Conservation (phyloP, 1,140 invertebrate genomes). For the Lamellibrachia luymesi region DNA sequence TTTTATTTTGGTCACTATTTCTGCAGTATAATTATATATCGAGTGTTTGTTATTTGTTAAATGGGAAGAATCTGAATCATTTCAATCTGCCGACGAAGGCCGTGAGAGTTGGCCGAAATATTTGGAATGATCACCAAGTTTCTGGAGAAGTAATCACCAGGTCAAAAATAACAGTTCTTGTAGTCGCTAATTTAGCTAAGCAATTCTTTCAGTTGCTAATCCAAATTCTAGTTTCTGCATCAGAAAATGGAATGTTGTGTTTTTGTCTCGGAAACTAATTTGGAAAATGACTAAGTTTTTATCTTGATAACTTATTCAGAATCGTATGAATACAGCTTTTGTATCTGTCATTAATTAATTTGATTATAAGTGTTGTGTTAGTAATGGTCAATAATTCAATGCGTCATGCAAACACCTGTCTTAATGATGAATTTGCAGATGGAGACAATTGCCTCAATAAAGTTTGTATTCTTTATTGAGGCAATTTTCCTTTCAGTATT, state of each 20-base stretch:
- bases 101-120: neutral
- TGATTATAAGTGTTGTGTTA: neutral
- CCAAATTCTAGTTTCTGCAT: neutral
- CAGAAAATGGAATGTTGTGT: neutral
- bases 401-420: neutral
- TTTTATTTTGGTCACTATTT: neutral
- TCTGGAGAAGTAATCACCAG: too few relatives aligned
- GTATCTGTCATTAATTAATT: neutral
- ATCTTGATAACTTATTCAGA: neutral
- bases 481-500: neutral
- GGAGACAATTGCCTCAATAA: neutral
- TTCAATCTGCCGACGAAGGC: neutral
- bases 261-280: neutral
- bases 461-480: neutral
- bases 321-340: neutral
- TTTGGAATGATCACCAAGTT: too few relatives aligned
- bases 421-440: neutral
- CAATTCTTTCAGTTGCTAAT: neutral
- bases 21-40: neutral
- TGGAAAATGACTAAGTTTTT: neutral
- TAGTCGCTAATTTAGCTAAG: neutral
- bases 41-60: neutral
- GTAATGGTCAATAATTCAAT: neutral
- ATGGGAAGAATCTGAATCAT: neutral
- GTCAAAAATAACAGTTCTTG: too few relatives aligned